These are phyloP conservation scores for Cyclopterus lumpus DNA, from an alignment of 2,797 vertebrate genomes.

Conservation along the genomic window DNA sequence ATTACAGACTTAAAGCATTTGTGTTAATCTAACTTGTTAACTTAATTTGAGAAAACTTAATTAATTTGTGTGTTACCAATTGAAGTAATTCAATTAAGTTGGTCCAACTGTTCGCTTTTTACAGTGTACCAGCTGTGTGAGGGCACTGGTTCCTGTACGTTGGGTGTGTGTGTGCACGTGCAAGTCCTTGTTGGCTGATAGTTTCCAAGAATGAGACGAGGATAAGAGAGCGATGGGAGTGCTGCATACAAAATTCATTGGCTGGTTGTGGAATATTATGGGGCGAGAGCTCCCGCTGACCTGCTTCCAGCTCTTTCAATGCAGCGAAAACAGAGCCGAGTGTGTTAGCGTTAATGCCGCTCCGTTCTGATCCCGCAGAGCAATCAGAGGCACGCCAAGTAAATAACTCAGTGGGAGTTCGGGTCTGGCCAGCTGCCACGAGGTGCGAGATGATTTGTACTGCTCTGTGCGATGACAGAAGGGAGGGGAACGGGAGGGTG, in stretches of 20 bases:
- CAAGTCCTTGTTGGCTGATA: conserved; percentile 29
- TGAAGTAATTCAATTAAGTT: too few relatives aligned
- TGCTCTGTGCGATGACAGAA: conserved; percentile 37
- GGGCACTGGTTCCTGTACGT: not conserved
- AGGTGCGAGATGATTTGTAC: conserved; percentile 58
- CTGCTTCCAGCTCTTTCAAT: conserved; percentile 45
- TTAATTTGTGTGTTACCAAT: too few relatives aligned
- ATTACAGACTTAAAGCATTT: too few relatives aligned
- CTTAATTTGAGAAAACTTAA: too few relatives aligned
- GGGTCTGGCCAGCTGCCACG: conserved; percentile 43
- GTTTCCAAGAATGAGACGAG: conserved; percentile 37
- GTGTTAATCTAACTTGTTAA: too few relatives aligned
- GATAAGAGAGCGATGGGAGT: conserved; percentile 40
- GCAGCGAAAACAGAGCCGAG: conserved; percentile 35
- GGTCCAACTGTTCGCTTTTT: too few relatives aligned
- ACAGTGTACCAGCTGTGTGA: conserved; percentile 6
- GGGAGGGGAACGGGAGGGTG: conserved; percentile 35
- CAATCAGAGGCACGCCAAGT: conserved; percentile 42
- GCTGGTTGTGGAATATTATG: conserved; percentile 62
- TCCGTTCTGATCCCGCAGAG: conserved; percentile 25
- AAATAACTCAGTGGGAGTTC: conserved; percentile 61
- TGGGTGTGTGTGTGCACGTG: not conserved
- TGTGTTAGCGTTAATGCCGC: conserved; percentile 25
- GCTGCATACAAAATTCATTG: conserved; percentile 63
- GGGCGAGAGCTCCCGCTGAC: conserved; percentile 46